A percentile compares a stretch with the other conserved stretches of the same genome.
These are phyloP conservation scores for Hypotaenidia philippensis DNA, from an alignment of 2,797 vertebrate species.

Conservation along the genomic window DNA sequence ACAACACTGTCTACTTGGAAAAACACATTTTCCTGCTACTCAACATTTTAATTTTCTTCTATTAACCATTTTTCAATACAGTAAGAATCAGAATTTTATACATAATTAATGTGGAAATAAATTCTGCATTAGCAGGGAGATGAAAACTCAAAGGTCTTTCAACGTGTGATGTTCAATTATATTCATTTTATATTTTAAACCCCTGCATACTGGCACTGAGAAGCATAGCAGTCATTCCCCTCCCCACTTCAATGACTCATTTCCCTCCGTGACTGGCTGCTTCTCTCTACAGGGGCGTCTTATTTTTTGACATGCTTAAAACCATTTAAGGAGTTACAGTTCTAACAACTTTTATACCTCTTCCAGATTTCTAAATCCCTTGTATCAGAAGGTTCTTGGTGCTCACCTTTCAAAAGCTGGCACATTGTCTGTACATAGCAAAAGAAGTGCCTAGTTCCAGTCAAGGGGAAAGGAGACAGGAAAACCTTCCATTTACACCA, in stretches of 20 bases:
- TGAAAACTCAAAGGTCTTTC: not conserved
- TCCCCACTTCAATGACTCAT: not conserved
- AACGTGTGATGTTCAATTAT: not conserved
- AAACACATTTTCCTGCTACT: not conserved
- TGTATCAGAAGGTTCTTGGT: not conserved
- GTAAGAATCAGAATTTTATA: not conserved
- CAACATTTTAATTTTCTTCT: not conserved
- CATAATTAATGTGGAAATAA: conserved; percentile 7
- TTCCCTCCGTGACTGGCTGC: not conserved
- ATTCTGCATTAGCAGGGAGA: not conserved
- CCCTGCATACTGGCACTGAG: not conserved
- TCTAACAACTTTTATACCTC: not conserved
- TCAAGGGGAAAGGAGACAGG: not conserved
- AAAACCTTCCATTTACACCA: not conserved
- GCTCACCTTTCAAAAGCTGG: not conserved
- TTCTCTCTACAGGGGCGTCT: not conserved
- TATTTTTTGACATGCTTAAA: not conserved
- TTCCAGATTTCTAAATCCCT: not conserved
- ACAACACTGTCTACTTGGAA: not conserved
- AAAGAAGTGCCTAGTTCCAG: not conserved
- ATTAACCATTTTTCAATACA: not conserved
- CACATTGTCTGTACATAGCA: not conserved
- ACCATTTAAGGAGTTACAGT: not conserved
- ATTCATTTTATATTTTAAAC: not conserved
- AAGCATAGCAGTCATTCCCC: not conserved